Percentiles rank a stretch among this genome's conserved stretches.
phyloP scores from a whole-genome alignment of 2,113 vertebrate genomes.

The Zosterops borbonicus region DNA sequence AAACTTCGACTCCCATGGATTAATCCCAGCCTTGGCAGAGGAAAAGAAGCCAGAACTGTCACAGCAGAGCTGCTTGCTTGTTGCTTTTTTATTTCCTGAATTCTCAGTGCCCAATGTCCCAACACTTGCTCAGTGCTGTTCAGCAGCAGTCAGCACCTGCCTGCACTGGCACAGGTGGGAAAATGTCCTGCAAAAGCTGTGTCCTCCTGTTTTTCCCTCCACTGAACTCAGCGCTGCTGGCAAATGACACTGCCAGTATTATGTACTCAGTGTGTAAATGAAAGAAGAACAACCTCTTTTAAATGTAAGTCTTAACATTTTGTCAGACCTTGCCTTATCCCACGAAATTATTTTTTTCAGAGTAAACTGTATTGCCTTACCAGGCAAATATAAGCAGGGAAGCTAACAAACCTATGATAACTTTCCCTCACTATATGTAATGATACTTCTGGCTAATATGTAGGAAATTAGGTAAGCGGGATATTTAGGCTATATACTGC shows the following conservation, averaged over 20 bases:
- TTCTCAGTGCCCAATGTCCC: neutral
- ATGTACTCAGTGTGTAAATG: neutral
- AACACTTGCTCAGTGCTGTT: neutral
- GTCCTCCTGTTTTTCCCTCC: neutral
- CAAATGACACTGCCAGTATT: neutral
- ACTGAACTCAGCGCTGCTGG: neutral
- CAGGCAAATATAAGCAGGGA: neutral
- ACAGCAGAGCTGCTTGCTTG: neutral
- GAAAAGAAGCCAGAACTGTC: too few relatives aligned
- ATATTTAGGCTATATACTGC: neutral
- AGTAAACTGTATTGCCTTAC: neutral
- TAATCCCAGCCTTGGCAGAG: too few relatives aligned
- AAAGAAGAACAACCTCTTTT: neutral
- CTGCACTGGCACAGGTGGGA: rapidly evolving
- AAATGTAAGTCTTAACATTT: neutral
- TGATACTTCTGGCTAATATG: neutral
- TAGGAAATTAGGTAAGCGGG: neutral
- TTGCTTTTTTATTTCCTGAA: neutral
- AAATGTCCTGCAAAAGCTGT: neutral
- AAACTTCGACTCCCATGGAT: neutral
- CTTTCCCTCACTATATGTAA: neutral
- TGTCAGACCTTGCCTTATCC: neutral
- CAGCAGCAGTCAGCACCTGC: rapidly evolving
- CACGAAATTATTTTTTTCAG: neutral
- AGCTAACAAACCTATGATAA: neutral